Conservation (phyloP, 64 coral and sea anemone species). For the Dendronephthya gigantea region DNA sequence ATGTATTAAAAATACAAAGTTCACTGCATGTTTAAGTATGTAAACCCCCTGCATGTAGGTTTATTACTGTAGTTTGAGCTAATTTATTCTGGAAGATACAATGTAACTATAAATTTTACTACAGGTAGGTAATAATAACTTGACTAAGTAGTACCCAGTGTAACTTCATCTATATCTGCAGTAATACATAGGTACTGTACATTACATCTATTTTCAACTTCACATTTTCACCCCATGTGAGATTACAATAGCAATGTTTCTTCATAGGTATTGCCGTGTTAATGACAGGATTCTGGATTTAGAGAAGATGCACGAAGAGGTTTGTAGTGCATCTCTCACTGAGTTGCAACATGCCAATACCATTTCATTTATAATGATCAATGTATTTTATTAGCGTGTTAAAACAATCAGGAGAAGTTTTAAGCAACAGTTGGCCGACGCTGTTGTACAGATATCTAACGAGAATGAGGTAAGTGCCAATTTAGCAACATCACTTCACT, state of each 20-base stretch:
- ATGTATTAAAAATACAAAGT: neutral
- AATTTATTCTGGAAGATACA: no score
- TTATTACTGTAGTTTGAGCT: no score
- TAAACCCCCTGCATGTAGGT: no score
- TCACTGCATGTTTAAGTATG: no score
- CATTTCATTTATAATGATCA: neutral
- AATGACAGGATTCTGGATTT: constrained; percentile 86
- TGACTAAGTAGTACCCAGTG: no score
- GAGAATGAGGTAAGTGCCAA: constrained; percentile 35
- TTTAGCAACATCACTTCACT: neutral
- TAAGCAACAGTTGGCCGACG: constrained; percentile 52
- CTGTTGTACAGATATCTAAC: constrained; percentile 48
- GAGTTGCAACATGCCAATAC: neutral
- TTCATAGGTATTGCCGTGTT: constrained; percentile 71
- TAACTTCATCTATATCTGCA: no score
- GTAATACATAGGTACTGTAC: no score
- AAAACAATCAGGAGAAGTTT: constrained; percentile 55
- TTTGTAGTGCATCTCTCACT: constrained; percentile 16
- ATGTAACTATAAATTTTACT: no score
- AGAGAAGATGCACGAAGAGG: constrained; percentile 80
- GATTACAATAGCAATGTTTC: neutral
- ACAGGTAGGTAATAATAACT: no score
- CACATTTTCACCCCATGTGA: no score
- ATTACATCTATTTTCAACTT: no score
- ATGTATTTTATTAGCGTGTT: constrained; percentile 30